Conservation (phyloP, 2,888 invertebrate genomes). For the Phragmatobia fuliginosa region DNA sequence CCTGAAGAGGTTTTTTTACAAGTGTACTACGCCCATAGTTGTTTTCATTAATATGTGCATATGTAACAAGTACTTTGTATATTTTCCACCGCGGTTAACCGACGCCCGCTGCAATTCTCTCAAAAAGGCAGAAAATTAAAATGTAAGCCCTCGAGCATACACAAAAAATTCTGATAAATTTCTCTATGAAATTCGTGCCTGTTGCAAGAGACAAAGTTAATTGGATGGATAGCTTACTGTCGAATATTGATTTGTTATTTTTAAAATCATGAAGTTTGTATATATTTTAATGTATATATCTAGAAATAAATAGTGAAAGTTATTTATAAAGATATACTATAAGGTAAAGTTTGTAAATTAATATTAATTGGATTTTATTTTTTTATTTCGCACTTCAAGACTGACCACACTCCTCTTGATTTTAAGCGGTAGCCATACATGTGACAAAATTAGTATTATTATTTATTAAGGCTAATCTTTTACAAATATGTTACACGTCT, state of each 20-base stretch:
- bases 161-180: slow-evolving; percentile 31
- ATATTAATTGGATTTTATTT: too few species aligned
- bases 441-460: too few species aligned
- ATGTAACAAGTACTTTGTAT: slow-evolving; percentile 13
- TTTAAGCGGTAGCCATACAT: too few species aligned
- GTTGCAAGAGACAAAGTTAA: slow-evolving; percentile 1
- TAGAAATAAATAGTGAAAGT: not conserved
- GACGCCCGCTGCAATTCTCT: slow-evolving; percentile 27
- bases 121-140: slow-evolving; percentile 49
- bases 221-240: not conserved
- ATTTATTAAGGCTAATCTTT: too few species aligned
- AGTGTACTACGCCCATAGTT: not conserved
- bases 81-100: slow-evolving; percentile 30
- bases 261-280: not conserved
- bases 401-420: too few species aligned
- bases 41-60: slow-evolving; percentile 6
- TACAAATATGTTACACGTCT: too few species aligned
- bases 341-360: too few species aligned
- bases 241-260: not conserved
- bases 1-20: not conserved
- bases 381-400: too few species aligned
- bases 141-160: slow-evolving; percentile 37
- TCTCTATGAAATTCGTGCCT: slow-evolving; percentile 26
- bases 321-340: too few species aligned
- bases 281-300: not conserved